Evolutionary conservation across 2,888 invertebrate species (phyloP).

Genomic region (Megaustenia siamemsis): DNA sequence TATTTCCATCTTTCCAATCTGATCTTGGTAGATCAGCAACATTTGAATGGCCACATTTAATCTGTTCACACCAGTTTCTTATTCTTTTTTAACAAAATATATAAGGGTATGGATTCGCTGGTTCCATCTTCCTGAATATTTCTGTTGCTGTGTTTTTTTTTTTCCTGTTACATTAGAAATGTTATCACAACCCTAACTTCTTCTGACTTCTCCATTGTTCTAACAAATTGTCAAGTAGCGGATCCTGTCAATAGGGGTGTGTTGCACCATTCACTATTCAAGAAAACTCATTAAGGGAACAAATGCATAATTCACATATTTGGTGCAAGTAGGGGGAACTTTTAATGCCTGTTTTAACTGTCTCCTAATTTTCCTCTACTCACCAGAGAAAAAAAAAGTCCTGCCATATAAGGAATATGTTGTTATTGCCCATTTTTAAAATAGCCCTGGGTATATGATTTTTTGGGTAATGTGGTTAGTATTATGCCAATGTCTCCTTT

Average conservation of each 20-base stretch:
- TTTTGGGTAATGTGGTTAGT: no score
- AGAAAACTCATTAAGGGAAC: neutral
- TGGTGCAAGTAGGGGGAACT: neutral
- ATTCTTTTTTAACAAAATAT: neutral
- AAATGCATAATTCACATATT: neutral
- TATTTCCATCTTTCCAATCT: neutral
- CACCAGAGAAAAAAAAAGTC: no score
- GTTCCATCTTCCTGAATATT: conserved; percentile 7
- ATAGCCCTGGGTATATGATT: no score
- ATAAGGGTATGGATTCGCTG: neutral
- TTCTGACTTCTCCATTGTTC: neutral
- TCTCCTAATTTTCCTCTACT: neutral
- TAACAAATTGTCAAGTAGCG: neutral
- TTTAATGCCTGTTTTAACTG: no score
- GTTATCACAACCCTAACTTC: neutral
- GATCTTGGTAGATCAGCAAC: neutral
- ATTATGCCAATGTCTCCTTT: no score
- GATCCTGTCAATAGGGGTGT: neutral
- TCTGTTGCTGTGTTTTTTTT: conserved; percentile 3
- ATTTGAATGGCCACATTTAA: neutral
- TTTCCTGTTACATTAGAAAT: conserved; percentile 19
- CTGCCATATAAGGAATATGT: neutral
- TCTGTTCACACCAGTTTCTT: neutral
- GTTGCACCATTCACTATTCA: neutral
- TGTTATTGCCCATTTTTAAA: no score